Evolutionary conservation across 2,888 invertebrate species (phyloP).

Genomic region (Plagodis dolabraria): DNA sequence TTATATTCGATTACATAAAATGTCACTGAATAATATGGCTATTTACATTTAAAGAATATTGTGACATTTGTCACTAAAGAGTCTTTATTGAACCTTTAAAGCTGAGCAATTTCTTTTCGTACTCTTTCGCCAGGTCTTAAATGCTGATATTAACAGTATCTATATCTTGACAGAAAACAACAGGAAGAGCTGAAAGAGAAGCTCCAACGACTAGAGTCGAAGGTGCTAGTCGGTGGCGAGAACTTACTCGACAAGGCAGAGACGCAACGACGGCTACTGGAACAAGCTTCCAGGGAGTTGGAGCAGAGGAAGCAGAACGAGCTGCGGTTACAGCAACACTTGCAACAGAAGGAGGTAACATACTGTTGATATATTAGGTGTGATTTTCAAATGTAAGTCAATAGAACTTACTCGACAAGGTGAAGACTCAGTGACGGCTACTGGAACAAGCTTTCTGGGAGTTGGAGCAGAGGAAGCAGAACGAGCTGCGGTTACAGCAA

Average conservation of each 20-base stretch:
- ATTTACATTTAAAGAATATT: too few species aligned
- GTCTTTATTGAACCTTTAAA: too few species aligned
- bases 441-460: constrained; percentile 95
- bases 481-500: constrained; percentile 92
- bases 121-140: too few species aligned
- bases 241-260: constrained; percentile 98
- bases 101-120: too few species aligned
- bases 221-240: constrained; percentile 98
- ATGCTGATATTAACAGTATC: too few species aligned
- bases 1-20: too few species aligned
- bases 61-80: too few species aligned
- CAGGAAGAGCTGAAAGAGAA: constrained; percentile 94
- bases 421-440: constrained; percentile 95
- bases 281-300: constrained; percentile 93
- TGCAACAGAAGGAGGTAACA: constrained; percentile 93
- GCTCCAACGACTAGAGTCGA: constrained; percentile 95
- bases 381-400: not conserved
- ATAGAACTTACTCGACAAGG: constrained; percentile 92
- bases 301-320: constrained; percentile 92
- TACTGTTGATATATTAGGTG: not conserved
- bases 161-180: constrained; percentile 78
- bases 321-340: constrained; percentile 90
- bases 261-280: constrained; percentile 94
- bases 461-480: constrained; percentile 90
- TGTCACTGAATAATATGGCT: too few species aligned